Evolutionary conservation across 2,113 vertebrate genomes (phyloP), one percentile per base, ranked within the genome.

Genomic region (Ciconia stormi): DNA sequence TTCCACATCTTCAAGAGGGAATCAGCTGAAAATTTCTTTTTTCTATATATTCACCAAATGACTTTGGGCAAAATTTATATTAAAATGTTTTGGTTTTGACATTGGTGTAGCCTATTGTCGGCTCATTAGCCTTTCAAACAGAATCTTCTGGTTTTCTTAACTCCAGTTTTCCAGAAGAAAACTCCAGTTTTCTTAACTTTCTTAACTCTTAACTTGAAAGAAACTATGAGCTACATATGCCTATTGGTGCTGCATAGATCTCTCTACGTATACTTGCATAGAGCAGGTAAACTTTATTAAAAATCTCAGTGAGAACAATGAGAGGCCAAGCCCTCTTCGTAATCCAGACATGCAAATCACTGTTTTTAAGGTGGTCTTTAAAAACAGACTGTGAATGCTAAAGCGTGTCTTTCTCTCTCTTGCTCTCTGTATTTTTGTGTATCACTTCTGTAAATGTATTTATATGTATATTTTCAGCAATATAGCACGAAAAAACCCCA

Each of bases 401-500:
- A 77, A 38, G 11, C 1, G 2, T 7, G 8, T 6, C 13, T 19
- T 2, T 7, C 50, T 63, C 21, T 29, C 65, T 49, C 38, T 16
- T 23, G 6, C 13, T 44, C 1, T 29, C 36, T 59, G 5, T 1
- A 18, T 16, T 79, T 34, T 7, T 40, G 29, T n/a, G 10, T 10
- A 27, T 59, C 13, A 7, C 36, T 56, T 16, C 5, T 1, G 2
- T 5, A 74, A 81, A 49, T 1, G 0, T 16, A n/a, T 42, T 77
- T 52, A 3, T 62, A 29, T 2, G 3, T 59, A 61, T 9, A 13
- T 29, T 78, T 78, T 16, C 46, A 74, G 27, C 42, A 67, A 38
- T 9, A 27, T 1, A 50, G 7, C 4, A 47, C 21, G 10, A 3
- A 65, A 66, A 87, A 42, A 10, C 1, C 3, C 0, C 13, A 38